These are phyloP conservation scores for Dolichallabes microphthalmus DNA, from an alignment of 2,113 vertebrate species.

Conservation along the genomic window DNA sequence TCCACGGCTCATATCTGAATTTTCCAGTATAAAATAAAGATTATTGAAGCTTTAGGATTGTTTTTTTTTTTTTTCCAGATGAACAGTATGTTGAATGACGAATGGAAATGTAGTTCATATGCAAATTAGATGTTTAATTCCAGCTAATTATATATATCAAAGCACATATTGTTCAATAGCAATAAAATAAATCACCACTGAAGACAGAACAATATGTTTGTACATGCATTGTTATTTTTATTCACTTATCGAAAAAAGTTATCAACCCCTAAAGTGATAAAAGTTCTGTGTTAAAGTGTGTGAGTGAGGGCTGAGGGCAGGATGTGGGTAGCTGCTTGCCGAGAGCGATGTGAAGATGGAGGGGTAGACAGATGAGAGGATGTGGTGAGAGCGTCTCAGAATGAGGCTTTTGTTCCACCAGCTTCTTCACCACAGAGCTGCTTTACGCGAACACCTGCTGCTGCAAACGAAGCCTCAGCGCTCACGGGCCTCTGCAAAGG, in stretches of 20 bases:
- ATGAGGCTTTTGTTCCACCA: constrained; percentile 28
- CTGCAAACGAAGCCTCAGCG: constrained; percentile 11
- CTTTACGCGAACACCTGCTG: constrained; percentile 42
- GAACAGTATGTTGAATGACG: background rate
- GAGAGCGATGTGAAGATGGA: background rate
- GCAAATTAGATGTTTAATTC: background rate
- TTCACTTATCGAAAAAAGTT: constrained; percentile 9
- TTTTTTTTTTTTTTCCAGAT: too few species aligned
- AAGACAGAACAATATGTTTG: background rate
- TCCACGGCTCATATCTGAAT: constrained; percentile 7
- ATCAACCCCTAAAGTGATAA: background rate
- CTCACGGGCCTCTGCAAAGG: background rate
- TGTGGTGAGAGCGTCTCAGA: constrained; percentile 39
- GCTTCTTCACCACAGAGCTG: constrained; percentile 13
- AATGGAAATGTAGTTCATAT: constrained; percentile 6
- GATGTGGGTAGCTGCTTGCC: constrained; percentile 43
- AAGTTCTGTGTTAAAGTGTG: background rate
- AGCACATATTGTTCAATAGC: background rate
- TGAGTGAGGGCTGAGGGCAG: constrained; percentile 37
- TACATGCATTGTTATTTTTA: constrained; percentile 7
- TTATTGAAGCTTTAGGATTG: background rate
- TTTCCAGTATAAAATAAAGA: constrained; percentile 23
- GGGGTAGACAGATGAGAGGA: constrained; percentile 28
- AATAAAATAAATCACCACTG: too few species aligned
- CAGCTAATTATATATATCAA: background rate